Percentiles rank a stretch among this genome's conserved stretches.
These are phyloP conservation scores for Austrolebias charrua DNA, from an alignment of 2,797 vertebrate species.

Conservation along the genomic window DNA sequence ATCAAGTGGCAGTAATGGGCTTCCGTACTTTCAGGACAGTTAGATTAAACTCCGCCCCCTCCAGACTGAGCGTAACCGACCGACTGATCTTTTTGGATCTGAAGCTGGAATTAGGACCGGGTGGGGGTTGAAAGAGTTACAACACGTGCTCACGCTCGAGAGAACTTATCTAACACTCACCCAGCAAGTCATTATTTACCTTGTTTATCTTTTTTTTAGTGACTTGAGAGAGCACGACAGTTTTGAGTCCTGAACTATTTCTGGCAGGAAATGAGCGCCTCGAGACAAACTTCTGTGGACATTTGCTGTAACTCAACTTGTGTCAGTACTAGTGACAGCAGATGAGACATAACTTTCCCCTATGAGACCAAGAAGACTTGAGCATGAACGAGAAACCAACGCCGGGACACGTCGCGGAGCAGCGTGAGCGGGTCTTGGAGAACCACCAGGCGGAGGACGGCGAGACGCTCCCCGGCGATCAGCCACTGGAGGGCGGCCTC, in stretches of 20 bases:
- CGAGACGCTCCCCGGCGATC: background rate
- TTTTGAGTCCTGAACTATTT: background rate
- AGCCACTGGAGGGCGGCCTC: background rate
- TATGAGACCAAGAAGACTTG: background rate
- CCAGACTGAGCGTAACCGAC: background rate
- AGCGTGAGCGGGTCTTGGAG: slow-evolving; percentile 12
- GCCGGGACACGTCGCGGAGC: slow-evolving; percentile 10
- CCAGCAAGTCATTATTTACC: background rate
- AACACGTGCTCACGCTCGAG: slow-evolving; percentile 49
- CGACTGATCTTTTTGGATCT: background rate
- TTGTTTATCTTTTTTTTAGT: background rate
- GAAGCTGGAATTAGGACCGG: slow-evolving; percentile 33
- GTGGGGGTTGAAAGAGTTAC: slow-evolving; percentile 30
- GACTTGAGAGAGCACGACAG: background rate
- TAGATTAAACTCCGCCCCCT: slow-evolving; percentile 62
- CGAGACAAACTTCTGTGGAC: no score
- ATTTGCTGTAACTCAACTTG: no score
- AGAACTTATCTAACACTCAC: background rate
- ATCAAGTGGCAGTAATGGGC: background rate
- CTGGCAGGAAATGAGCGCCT: slow-evolving; percentile 24
- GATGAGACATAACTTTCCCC: no score
- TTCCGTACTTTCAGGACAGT: no score
- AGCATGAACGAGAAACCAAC: slow-evolving; percentile 62
- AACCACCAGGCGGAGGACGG: slow-evolving; percentile 24
- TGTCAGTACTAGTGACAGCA: no score